Conservation (phyloP, 2,797 vertebrate genomes). For the Chiloscyllium punctatum region DNA sequence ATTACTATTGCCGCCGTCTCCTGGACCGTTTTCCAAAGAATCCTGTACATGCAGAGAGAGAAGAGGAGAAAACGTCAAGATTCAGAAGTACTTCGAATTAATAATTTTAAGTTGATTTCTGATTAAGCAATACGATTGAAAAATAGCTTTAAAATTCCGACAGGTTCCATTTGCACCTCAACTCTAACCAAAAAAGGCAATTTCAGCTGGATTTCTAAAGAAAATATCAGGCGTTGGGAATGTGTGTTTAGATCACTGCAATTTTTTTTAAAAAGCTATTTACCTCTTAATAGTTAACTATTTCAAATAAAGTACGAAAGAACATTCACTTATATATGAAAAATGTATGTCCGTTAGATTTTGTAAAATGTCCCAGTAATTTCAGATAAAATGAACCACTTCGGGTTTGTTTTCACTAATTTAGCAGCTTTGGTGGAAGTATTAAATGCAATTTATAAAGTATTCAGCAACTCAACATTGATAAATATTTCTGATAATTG, state of each 20-base stretch:
- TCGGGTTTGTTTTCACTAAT: not conserved
- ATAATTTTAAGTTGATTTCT: not conserved
- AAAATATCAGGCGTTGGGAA: not conserved
- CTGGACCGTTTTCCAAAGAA: not conserved
- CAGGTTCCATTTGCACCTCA: not conserved
- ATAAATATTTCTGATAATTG: not conserved
- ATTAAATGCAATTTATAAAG: not conserved
- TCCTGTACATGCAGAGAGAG: not conserved
- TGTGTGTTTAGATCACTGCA: not conserved
- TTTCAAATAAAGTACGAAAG: not conserved
- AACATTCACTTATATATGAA: not conserved
- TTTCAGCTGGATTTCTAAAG: not conserved
- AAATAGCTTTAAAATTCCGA: not conserved
- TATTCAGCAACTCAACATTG: not conserved
- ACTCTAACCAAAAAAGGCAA: not conserved
- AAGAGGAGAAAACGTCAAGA: constrained; percentile 1
- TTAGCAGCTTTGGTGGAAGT: not conserved
- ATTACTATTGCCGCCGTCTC: not conserved
- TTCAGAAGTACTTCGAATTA: not conserved
- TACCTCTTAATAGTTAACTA: not conserved
- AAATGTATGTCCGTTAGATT: not conserved
- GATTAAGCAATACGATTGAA: not conserved
- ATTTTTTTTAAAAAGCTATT: no score
- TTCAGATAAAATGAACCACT: not conserved
- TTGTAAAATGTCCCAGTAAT: not conserved